These are phyloP conservation scores for Platichthys stellatus DNA, from an alignment of 2,113 vertebrate species.

Conservation along the genomic window DNA sequence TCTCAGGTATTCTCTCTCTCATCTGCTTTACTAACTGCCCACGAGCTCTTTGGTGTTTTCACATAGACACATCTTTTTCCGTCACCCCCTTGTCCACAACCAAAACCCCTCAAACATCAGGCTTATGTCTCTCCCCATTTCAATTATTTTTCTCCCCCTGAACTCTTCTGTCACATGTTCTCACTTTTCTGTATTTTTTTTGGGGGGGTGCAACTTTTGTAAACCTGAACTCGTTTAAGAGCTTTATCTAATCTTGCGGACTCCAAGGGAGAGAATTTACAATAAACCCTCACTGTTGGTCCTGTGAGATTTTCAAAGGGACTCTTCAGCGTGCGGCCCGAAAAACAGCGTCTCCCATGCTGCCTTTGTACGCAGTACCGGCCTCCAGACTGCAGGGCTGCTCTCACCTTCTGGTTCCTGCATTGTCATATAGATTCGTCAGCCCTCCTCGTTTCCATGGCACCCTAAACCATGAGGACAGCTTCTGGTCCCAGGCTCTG, in stretches of 20 bases:
- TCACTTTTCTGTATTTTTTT: conserved; percentile 68
- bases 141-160: conserved; percentile 46
- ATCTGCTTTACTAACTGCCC: conserved; percentile 94
- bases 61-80: conserved; percentile 84
- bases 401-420: conserved; percentile 84
- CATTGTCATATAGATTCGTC: conserved; percentile 95
- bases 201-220: conserved; percentile 57
- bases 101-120: conserved; percentile 43
- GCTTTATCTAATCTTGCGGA: conserved; percentile 72
- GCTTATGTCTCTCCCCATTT: conserved; percentile 48
- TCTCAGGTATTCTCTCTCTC: conserved; percentile 96
- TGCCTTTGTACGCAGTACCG: conserved; percentile 63
- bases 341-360: conserved; percentile 74
- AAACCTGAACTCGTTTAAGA: conserved; percentile 78
- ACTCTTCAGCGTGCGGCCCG: conserved; percentile 62
- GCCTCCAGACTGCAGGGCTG: conserved; percentile 69
- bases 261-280: conserved; percentile 51
- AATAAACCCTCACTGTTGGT: conserved; percentile 41
- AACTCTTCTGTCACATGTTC: conserved; percentile 79
- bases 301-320: conserved; percentile 54
- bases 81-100: conserved; percentile 82
- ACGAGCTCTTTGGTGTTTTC: conserved; percentile 86
- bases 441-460: conserved; percentile 86
- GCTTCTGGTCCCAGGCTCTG: conserved; percentile 96
- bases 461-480: conserved; percentile 88